Evolutionary conservation across 1,140 invertebrate species (phyloP), one percentile per base, ranked within the genome.

Genomic region (Polypedilum vanderplanki): DNA sequence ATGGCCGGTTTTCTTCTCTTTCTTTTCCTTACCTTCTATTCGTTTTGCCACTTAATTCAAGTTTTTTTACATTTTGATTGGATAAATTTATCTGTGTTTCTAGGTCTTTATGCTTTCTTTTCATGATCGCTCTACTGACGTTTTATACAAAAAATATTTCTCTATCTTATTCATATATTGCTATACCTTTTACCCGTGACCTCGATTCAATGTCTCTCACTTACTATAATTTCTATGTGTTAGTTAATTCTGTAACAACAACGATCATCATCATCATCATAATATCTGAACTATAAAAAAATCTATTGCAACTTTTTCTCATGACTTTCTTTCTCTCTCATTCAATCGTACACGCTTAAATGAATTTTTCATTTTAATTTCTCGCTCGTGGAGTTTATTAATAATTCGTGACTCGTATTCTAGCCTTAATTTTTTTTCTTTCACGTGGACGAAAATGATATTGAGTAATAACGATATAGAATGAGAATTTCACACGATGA

Each of bases 71-170:
- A 15, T 67, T 70, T 70, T 22, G n/a, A 20, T 20, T 70, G 65
- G 65, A 20, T 20, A 18, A 20, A 70, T 70, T 70, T 70, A 57
- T 70, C 65, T 70, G 65, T 70, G 65, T 70, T 70, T 70, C 65
- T 70, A 70, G 65, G 65, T 70, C 65, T 70, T 22, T 70, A 70
- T 70, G 65, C 65, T 70, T 70, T 70, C 65, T 70, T 70, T 70
- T 70, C 65, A 18, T 70, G n/a, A 10, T 18, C 15, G 46, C 46
- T 57, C n/a, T 57, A 57, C 12, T 57, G 46, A n/a, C 46, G n/a
- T n/a, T n/a, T n/a, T n/a, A n/a, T n/a, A n/a, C n/a, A n/a, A n/a
- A n/a, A n/a, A 57, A 57, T 57, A n/a, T 57, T 57, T 15, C 46
- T 57, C 15, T 33, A 1, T 33, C 24, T 33, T 33, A 5, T 33